Percentiles rank a stretch among this genome's conserved stretches.
Conservation (phyloP, 53 echinoderm and acorn worm genomes). For the Echinarachnius parma region DNA sequence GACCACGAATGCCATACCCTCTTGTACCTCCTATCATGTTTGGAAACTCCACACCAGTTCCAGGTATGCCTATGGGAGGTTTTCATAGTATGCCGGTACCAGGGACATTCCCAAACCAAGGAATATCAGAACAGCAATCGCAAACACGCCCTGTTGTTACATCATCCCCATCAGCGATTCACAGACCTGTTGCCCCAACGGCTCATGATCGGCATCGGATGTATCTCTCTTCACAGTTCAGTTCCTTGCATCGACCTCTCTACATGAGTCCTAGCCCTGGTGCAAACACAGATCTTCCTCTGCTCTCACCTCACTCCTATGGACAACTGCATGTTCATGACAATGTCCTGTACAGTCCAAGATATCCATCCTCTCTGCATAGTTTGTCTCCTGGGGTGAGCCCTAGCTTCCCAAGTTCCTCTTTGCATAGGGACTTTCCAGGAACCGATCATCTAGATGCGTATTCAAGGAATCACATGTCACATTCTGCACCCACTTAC, state of each 20-base stretch:
- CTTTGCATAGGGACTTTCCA: conserved; percentile 49
- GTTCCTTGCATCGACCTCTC: conserved; percentile 76
- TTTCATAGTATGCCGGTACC: conserved; percentile 62
- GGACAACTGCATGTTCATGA: conserved; percentile 83
- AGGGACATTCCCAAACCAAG: conserved; percentile 47
- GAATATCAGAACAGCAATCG: conserved; percentile 42
- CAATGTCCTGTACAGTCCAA: conserved; percentile 84
- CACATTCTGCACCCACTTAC: conserved; percentile 20
- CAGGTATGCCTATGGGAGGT: conserved; percentile 48
- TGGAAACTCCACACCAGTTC: conserved; percentile 62
- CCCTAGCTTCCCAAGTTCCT: conserved; percentile 11
- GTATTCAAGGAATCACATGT: conserved; percentile 25
- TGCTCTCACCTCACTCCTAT: conserved; percentile 89
- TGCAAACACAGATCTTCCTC: conserved; percentile 68
- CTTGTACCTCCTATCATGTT: conserved; percentile 68
- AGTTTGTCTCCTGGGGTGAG: conserved; percentile 47
- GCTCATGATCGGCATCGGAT: conserved; percentile 74
- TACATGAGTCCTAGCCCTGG: conserved; percentile 87
- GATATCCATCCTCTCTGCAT: conserved; percentile 67
- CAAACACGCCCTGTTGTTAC: conserved; percentile 44
- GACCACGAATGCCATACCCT: conserved; percentile 50
- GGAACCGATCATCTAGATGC: conserved; percentile 72
- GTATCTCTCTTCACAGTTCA: conserved; percentile 62
- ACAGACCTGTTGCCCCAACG: conserved; percentile 44
- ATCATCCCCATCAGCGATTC: conserved; percentile 53